Conservation (phyloP, 2,113 vertebrate genomes). For the Brachyistius frenatus region DNA sequence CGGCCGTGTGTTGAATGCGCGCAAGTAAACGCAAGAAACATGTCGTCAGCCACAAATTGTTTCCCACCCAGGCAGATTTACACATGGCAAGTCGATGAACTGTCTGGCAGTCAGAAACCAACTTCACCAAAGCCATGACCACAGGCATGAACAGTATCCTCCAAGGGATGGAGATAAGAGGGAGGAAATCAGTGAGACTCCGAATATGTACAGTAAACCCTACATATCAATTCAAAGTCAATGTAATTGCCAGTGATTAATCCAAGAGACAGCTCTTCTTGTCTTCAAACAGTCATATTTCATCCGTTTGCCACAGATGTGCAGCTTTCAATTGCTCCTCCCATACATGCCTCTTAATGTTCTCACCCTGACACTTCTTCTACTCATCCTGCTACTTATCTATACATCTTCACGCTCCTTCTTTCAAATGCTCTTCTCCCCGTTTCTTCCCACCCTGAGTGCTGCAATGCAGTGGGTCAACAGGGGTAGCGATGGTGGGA, state of each 20-base stretch:
- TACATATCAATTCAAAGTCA: conserved; percentile 49
- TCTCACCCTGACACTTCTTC: conserved; percentile 7
- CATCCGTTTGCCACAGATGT: conserved; percentile 26
- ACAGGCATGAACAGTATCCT: conserved; percentile 73
- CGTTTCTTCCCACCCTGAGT: conserved; percentile 4
- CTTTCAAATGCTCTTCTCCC: background rate
- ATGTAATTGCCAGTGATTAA: conserved; percentile 48
- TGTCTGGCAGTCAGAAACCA: conserved; percentile 64
- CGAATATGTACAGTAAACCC: conserved; percentile 40
- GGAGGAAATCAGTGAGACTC: conserved; percentile 35
- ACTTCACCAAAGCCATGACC: conserved; percentile 69
- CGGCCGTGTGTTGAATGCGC: conserved; percentile 44
- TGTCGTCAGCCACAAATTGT: conserved; percentile 55
- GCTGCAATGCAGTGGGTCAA: conserved; percentile 60
- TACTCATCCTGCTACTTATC: conserved; percentile 29
- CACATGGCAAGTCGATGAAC: conserved; percentile 56
- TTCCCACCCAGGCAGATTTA: conserved; percentile 75
- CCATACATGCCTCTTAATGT: conserved; percentile 20
- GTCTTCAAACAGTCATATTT: conserved; percentile 39
- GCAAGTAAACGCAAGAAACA: conserved; percentile 37
- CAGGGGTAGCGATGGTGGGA: conserved; percentile 29
- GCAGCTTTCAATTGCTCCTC: conserved; percentile 29
- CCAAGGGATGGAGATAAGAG: conserved; percentile 42
- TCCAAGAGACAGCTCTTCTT: conserved; percentile 27
- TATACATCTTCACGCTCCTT: background rate